Evolutionary conservation across 1,140 invertebrate species (phyloP).

Genomic region (Trichonephila clavata): DNA sequence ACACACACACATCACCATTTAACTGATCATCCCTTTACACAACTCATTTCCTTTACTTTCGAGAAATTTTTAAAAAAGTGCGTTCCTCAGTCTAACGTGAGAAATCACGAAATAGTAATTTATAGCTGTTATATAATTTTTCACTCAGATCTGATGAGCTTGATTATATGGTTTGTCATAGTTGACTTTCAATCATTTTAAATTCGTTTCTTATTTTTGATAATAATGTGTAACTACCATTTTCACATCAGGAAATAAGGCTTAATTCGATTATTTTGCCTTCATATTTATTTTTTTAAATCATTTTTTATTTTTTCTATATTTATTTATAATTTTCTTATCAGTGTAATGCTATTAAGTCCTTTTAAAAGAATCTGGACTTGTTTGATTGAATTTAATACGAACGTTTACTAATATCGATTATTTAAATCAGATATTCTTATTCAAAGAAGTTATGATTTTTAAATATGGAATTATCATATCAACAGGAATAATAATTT

Average conservation of each 20-base stretch:
- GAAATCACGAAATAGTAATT: slow-evolving; percentile 21
- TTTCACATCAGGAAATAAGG: not conserved
- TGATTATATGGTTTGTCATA: not conserved
- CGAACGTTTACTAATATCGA: too few species aligned
- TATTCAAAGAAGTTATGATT: too few species aligned
- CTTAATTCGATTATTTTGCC: slow-evolving; percentile 4
- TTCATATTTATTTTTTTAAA: too few species aligned
- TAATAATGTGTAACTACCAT: not conserved
- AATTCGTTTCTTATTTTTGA: not conserved
- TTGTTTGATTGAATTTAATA: too few species aligned
- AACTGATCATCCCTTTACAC: not conserved
- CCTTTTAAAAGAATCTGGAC: too few species aligned
- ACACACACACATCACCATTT: too few species aligned
- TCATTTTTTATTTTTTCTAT: too few species aligned
- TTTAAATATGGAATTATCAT: too few species aligned
- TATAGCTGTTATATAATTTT: not conserved
- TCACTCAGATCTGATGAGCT: not conserved
- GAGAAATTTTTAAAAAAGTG: not conserved
- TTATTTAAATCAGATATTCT: too few species aligned
- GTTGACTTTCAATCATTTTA: slow-evolving; percentile 21
- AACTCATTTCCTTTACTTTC: not conserved
- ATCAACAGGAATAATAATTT: too few species aligned
- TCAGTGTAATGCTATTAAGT: too few species aligned
- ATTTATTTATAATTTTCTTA: too few species aligned
- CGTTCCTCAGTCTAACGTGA: not conserved